Conservation (phyloP, 2,888 invertebrate species). For the Aricia artaxerxes region DNA sequence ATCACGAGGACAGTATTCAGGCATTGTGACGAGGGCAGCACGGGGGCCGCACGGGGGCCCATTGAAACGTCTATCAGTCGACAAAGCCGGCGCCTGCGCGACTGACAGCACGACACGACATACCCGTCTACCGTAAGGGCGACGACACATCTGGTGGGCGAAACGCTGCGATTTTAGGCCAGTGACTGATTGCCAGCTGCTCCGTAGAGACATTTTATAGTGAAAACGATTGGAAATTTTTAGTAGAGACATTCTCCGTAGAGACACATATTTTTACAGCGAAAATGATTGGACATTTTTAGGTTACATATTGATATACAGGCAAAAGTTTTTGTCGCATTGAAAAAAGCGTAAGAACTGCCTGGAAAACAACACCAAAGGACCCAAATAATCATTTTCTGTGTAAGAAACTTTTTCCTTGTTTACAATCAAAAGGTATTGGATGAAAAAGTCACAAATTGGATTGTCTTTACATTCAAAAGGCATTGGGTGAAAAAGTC, state of each 20-base stretch:
- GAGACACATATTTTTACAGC: background rate
- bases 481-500: too few species aligned
- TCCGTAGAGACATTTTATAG: background rate
- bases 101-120: background rate
- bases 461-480: too few species aligned
- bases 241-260: background rate
- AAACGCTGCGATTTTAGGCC: background rate
- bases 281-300: background rate
- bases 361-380: too few species aligned
- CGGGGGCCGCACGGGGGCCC: constrained; percentile 10
- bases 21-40: background rate
- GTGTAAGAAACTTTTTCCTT: too few species aligned
- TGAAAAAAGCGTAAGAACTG: too few species aligned
- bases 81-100: constrained; percentile 1
- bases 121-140: background rate
- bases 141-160: background rate
- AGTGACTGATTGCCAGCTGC: background rate
- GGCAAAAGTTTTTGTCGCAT: too few species aligned
- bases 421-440: too few species aligned
- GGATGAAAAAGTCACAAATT: too few species aligned
- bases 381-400: too few species aligned
- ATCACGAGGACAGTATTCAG: background rate
- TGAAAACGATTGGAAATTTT: background rate
- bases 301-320: too few species aligned
- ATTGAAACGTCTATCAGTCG: constrained; percentile 27